phyloP scores from a whole-genome alignment of 2,797 vertebrate genomes.

The Syngnathus rostellatus region DNA sequence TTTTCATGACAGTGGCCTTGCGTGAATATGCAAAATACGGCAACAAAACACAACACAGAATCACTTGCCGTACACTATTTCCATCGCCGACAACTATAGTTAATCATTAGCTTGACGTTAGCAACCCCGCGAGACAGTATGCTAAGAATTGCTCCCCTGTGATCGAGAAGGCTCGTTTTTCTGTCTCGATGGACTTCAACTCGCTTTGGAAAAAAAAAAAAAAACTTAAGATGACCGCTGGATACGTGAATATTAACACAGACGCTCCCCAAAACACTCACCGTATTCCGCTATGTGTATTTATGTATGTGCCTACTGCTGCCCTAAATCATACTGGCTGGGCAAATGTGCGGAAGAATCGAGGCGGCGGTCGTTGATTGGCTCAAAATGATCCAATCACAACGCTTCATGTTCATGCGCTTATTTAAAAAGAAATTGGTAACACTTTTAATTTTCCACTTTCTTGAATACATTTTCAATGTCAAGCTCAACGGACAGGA shows the following conservation, averaged over 20 bases:
- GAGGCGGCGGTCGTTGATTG: constrained; percentile 37
- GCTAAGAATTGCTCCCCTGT: constrained; percentile 26
- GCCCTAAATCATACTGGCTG: constrained; percentile 37
- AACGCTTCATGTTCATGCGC: constrained; percentile 15
- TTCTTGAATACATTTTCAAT: background rate
- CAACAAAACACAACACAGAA: background rate
- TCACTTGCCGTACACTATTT: constrained; percentile 8
- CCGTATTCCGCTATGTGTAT: constrained; percentile 51
- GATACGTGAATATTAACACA: constrained; percentile 11
- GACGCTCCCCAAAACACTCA: constrained; percentile 32
- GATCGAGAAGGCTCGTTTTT: background rate
- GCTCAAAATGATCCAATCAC: constrained; percentile 48
- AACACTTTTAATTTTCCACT: background rate
- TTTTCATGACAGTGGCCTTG: background rate
- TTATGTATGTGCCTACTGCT: constrained; percentile 11
- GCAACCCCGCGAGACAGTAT: constrained; percentile 32
- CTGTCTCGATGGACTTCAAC: accelerated
- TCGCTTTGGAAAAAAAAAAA: background rate
- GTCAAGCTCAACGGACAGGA: too few relatives aligned
- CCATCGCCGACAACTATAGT: constrained; percentile 25
- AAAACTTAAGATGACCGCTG: background rate
- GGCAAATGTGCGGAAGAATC: constrained; percentile 41
- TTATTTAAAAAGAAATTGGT: background rate
- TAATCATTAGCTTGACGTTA: constrained; percentile 42
- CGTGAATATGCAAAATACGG: background rate